Evolutionary conservation across 2,113 vertebrate species (phyloP).

Genomic region (Desmodus rotundus): DNA sequence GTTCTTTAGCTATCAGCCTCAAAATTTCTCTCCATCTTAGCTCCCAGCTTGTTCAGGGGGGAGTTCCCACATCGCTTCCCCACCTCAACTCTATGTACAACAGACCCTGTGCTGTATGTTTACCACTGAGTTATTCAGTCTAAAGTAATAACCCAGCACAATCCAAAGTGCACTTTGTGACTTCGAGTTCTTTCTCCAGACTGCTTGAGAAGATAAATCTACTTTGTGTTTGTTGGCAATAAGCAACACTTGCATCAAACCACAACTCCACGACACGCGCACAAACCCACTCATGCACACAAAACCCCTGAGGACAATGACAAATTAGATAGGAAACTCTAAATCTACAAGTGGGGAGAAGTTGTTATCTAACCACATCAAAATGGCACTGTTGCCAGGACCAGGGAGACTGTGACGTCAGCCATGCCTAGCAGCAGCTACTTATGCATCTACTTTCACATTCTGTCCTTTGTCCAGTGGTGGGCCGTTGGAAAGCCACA

Average conservation of each 20-base stretch:
- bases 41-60: background rate
- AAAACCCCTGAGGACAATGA: background rate
- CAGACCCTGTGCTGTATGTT: background rate
- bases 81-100: background rate
- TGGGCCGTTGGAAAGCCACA: background rate
- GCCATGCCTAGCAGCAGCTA: background rate
- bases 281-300: background rate
- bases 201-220: background rate
- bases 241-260: background rate
- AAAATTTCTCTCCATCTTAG: background rate
- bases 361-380: background rate
- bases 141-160: background rate
- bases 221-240: background rate
- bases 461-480: background rate
- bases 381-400: background rate
- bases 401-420: rapidly evolving
- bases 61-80: background rate
- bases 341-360: background rate
- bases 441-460: background rate
- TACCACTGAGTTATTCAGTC: background rate
- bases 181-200: background rate
- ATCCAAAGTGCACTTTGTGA: background rate
- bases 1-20: background rate
- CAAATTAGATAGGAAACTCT: background rate
- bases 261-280: background rate